phyloP scores from a whole-genome alignment of 2,797 vertebrate genomes.

The Onychomys torridus region DNA sequence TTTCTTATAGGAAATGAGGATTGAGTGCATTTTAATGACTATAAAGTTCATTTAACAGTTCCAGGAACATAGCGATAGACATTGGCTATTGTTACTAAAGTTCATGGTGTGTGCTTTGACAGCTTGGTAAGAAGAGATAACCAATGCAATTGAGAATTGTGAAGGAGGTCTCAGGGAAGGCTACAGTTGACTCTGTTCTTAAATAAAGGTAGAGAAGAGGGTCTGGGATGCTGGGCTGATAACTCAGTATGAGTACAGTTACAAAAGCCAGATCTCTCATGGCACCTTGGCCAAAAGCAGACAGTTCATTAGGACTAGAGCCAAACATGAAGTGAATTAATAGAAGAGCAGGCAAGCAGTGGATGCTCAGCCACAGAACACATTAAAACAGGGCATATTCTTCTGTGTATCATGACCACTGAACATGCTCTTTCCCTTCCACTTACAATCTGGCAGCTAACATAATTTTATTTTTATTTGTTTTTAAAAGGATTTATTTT shows the following conservation, averaged over 20 bases:
- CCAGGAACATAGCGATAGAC: neutral
- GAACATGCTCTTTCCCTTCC: neutral
- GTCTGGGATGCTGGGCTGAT: neutral
- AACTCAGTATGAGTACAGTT: neutral
- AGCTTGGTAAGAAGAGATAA: slow-evolving; percentile 17
- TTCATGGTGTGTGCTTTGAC: slow-evolving; percentile 43
- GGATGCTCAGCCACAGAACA: neutral
- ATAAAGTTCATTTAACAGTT: neutral
- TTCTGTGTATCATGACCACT: too few species aligned
- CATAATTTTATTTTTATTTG: neutral
- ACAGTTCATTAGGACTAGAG: neutral
- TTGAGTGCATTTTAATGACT: slow-evolving; percentile 55
- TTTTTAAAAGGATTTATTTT: neutral
- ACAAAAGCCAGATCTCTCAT: neutral
- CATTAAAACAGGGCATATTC: too few species aligned
- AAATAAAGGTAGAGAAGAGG: neutral
- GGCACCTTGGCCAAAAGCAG: neutral
- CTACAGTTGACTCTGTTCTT: slow-evolving; percentile 29
- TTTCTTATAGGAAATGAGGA: slow-evolving; percentile 21
- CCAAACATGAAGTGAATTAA: neutral
- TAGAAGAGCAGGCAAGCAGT: neutral
- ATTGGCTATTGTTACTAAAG: slow-evolving; percentile 21
- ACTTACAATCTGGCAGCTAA: slow-evolving; percentile 3
- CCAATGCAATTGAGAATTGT: neutral
- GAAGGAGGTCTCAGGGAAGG: neutral